Base-by-base conservation (phyloP, 1,140 invertebrate species). In the Oncopodura yosiiana region DNA sequence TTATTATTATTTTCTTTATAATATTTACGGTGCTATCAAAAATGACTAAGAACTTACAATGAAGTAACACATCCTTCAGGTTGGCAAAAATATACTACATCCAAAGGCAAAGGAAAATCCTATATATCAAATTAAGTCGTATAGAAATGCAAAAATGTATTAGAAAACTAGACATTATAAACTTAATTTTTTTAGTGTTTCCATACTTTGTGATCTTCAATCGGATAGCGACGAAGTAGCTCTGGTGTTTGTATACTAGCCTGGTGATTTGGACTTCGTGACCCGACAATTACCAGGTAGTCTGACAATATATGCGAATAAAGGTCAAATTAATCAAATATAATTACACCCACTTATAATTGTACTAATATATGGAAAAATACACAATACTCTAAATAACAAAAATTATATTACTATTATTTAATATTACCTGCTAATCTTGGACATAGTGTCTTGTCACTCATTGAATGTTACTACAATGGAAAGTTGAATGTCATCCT, bases 51-150 rank as follows among this genome's bases (percentile, higher is more conserved):
- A n/a, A n/a, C n/a, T n/a, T n/a, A n/a, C n/a, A n/a, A n/a, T n/a
- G 55, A 51, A 9, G 60, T 58, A 38, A 61, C 60, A 39, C 94
- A 98, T 43, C 95, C 95, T 75, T 99, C 96, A 0, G 96, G 96
- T 72, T 99, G 96, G 70, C 96, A 99, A 74, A 99, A 99, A 69
- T 94, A 96, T 6, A 97, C 93, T 79, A 99, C 94, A 73, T 99
- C 95, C 65, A 93, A 74, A 1, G 95, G 93, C 56, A 99, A 74
- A 1, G 89, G 85, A 73, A 99, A 99, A 72, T 99, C 96, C 68
- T 63, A 34, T n/a, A 48, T n/a, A 19, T n/a, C 14, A 8, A 19
- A 9, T 42, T 12, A n/a, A 9, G 6, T 8, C 16, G 12, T 9
- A 6, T 42, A 8, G 6, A 19, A 42, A 9, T 42, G 9, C 19